Evolutionary conservation across 1,140 invertebrate genomes (phyloP), one percentile per base, ranked within the genome.

Genomic region (Brachystomella parvula): DNA sequence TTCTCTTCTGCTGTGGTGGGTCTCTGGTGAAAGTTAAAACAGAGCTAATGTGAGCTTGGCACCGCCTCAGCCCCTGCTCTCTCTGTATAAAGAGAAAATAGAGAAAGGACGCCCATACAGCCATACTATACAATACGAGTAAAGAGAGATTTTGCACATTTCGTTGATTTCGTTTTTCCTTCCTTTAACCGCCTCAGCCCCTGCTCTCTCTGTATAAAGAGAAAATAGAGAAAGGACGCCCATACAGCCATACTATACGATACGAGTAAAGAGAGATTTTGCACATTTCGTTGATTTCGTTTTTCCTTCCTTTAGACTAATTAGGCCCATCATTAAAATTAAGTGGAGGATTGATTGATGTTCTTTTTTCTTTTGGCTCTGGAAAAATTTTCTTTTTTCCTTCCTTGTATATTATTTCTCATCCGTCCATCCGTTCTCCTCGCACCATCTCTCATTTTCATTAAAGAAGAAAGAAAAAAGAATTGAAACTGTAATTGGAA

Each of bases 321-420:
- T 53, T 53, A 53, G 49, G 9, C 49, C 24, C 49, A 53, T 53
- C 49, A 53, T 53, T 53, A 53, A 53, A 53, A 53, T 53, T 53
- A 53, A 53, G 49, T 53, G 49, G 49, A 53, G 49, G 24, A 53
- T 53, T 53, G 49, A 53, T 53, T 53, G 49, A 53, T 53, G 49
- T 26, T 15, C 49, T 6, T 53, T n/a, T n/a, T n/a, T n/a, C n/a
- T n/a, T n/a, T n/a, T n/a, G n/a, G n/a, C n/a, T n/a, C n/a, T n/a
- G n/a, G n/a, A n/a, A n/a, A n/a, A n/a, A n/a, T n/a, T n/a, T n/a
- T n/a, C n/a, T n/a, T n/a, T n/a, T n/a, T n/a, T n/a, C n/a, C n/a
- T n/a, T n/a, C n/a, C n/a, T n/a, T n/a, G n/a, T n/a, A n/a, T n/a
- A n/a, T n/a, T n/a, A n/a, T n/a, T n/a, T 53, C 39, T 53, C 49